Conservation (phyloP, 2,888 invertebrate genomes). For the Metacarcinus magister region DNA sequence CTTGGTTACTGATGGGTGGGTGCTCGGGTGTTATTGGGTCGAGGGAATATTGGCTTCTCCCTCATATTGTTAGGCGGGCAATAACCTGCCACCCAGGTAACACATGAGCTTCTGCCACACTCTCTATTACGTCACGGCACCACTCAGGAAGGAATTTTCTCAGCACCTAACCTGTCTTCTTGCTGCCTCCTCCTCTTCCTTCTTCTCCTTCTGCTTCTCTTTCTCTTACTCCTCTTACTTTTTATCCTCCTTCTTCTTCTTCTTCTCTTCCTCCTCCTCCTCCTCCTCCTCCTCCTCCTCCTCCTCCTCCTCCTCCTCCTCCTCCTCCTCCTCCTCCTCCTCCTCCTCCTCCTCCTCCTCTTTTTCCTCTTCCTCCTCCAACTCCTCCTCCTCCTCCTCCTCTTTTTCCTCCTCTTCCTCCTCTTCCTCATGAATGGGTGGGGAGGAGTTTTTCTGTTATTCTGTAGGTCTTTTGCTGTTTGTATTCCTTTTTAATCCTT, state of each 20-base stretch:
- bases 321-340: too few relatives aligned
- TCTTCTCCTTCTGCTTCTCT: not conserved
- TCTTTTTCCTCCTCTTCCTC: not conserved
- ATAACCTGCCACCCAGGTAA: constrained; percentile 41
- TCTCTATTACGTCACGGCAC: not conserved
- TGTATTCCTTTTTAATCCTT: not conserved
- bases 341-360: not conserved
- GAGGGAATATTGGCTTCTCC: not conserved
- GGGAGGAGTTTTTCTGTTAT: not conserved
- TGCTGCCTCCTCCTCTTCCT: not conserved
- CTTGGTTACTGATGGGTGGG: not conserved
- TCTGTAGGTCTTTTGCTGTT: too few relatives aligned
- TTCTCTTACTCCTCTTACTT: not conserved
- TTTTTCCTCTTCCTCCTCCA: not conserved
- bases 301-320: not conserved
- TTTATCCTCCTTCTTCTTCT: not conserved
- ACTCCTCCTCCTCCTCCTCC: constrained; percentile 1
- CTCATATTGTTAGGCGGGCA: constrained; percentile 41
- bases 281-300: too few relatives aligned
- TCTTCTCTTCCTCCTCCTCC: too few relatives aligned
- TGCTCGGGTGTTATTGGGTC: constrained; percentile 7
- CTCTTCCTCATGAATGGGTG: constrained; percentile 46
- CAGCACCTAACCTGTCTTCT: not conserved
- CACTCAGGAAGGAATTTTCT: not conserved
- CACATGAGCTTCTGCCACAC: not conserved